Percentiles rank a stretch among this genome's conserved stretches.
These are phyloP conservation scores for Chrysemys picta DNA, from an alignment of 2,113 vertebrate species.

Conservation along the genomic window DNA sequence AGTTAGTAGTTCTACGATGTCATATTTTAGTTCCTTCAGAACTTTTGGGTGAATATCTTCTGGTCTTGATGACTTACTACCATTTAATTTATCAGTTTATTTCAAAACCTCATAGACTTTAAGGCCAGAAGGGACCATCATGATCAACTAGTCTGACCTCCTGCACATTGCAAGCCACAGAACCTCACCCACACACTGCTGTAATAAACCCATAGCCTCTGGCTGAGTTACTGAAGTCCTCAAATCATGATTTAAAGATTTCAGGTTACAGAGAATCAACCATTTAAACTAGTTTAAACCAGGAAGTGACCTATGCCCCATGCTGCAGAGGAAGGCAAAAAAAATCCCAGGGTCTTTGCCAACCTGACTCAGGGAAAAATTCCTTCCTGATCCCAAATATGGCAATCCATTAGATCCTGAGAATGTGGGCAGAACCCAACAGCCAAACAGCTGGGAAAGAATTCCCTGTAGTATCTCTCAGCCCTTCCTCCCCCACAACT, in stretches of 20 bases:
- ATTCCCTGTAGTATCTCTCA: no score
- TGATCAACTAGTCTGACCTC: neutral
- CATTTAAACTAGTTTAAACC: neutral
- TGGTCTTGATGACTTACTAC: neutral
- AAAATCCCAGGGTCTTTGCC: neutral
- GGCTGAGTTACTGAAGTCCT: neutral
- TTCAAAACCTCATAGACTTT: neutral
- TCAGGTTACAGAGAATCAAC: neutral
- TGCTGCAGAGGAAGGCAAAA: neutral
- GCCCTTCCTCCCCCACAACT: no score
- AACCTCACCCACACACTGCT: neutral
- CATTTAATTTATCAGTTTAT: neutral
- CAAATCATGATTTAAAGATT: neutral
- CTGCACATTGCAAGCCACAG: neutral
- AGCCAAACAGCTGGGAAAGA: no score
- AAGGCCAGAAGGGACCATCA: neutral
- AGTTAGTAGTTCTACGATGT: neutral
- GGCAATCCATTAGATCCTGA: no score
- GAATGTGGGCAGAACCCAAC: no score
- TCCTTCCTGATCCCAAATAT: neutral
- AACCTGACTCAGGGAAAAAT: neutral
- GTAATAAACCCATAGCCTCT: neutral
- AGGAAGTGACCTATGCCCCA: neutral
- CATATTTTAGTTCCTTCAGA: neutral
- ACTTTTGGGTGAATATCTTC: neutral